Evolutionary conservation across 2,797 vertebrate genomes (phyloP).

Genomic region (Enteromius thamalakanensis): DNA sequence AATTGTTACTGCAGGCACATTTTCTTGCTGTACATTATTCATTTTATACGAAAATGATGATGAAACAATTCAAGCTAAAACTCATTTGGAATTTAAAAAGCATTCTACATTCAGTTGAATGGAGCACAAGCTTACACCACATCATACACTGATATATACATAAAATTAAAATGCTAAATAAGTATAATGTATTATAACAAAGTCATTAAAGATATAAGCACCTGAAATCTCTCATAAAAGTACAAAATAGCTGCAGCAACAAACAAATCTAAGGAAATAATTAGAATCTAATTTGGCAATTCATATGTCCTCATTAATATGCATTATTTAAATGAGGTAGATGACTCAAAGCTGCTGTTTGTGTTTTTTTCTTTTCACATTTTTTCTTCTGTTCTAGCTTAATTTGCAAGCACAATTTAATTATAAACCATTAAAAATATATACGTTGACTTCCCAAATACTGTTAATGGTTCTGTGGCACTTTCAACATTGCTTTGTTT

Average conservation of each 20-base stretch:
- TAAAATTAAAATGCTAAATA: not conserved
- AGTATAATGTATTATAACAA: not conserved
- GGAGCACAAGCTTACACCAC: not conserved
- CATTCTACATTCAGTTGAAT: not conserved
- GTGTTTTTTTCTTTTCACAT: not conserved
- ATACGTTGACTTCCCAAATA: not conserved
- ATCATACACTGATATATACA: not conserved
- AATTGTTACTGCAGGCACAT: not conserved
- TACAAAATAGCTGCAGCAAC: conserved; percentile 2
- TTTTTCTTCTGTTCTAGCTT: not conserved
- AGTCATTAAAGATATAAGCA: not conserved
- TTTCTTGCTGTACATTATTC: not conserved
- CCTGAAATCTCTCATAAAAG: not conserved
- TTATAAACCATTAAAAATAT: not conserved
- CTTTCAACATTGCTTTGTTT: not conserved
- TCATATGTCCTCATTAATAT: not conserved
- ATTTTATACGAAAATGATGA: not conserved
- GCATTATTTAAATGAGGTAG: conserved; percentile 7
- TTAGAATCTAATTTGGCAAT: not conserved
- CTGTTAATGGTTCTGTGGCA: not conserved
- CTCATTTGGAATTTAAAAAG: not conserved
- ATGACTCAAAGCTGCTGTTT: not conserved
- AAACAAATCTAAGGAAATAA: conserved; percentile 17
- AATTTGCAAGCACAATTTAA: not conserved
- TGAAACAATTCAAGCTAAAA: not conserved